Conservation (phyloP, 2,888 invertebrate species). For the Allacma fusca region DNA sequence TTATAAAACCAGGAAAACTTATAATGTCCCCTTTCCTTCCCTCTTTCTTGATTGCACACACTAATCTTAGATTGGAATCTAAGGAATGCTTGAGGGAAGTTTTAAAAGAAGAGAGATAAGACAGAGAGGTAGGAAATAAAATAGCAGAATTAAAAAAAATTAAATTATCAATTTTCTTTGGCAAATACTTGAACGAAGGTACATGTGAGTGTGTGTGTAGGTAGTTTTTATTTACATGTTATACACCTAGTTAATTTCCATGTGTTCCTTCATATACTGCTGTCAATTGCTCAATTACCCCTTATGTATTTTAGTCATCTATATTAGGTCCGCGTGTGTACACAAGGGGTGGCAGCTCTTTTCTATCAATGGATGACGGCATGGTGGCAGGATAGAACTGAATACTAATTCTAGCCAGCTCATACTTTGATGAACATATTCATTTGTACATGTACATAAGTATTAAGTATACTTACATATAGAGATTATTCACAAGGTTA, state of each 20-base stretch:
- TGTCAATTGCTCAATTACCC: slow-evolving; percentile 31
- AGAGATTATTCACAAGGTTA: background rate
- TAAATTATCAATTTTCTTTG: slow-evolving; percentile 28
- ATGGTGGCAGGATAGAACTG: background rate
- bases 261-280: background rate
- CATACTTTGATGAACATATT: no score
- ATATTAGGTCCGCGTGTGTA: slow-evolving; percentile 30
- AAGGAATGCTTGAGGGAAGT: no score
- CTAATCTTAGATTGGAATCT: no score
- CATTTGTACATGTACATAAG: background rate
- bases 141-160: background rate
- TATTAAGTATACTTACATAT: background rate
- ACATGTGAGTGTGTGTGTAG: background rate
- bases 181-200: background rate
- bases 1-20: no score
- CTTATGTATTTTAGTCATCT: slow-evolving; percentile 17
- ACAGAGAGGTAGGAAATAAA: background rate
- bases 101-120: background rate
- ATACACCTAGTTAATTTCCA: slow-evolving; percentile 30
- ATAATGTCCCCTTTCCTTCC: no score
- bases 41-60: no score
- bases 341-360: background rate
- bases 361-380: background rate
- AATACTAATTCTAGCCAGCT: background rate
- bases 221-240: slow-evolving; percentile 23